Evolutionary conservation across 2,888 invertebrate genomes (phyloP).

Genomic region (Andrena haemorrhoa): DNA sequence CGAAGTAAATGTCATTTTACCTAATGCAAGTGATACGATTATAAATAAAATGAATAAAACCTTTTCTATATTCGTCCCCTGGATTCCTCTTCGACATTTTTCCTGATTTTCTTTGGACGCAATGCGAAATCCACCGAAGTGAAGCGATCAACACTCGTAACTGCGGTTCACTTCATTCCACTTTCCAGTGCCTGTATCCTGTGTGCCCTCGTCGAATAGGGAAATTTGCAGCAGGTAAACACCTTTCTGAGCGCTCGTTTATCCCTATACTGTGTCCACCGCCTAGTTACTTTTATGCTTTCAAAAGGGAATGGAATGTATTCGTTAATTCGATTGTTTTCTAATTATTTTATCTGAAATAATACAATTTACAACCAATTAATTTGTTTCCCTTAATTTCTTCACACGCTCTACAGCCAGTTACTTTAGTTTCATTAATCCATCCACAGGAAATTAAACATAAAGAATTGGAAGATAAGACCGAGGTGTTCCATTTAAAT

Average conservation of each 20-base stretch:
- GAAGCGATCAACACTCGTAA: constrained; percentile 73
- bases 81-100: constrained; percentile 79
- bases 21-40: constrained; percentile 94
- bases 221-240: constrained; percentile 16
- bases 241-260: neutral
- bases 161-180: constrained; percentile 51
- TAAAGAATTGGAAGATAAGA: too few relatives aligned
- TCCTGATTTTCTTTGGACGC: constrained; percentile 61
- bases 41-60: constrained; percentile 78
- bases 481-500: too few relatives aligned
- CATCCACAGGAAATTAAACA: too few relatives aligned
- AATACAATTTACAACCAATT: neutral
- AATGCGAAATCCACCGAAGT: constrained; percentile 60
- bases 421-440: too few relatives aligned
- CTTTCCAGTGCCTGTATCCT: neutral
- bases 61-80: constrained; percentile 82
- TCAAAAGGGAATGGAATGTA: neutral
- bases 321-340: neutral
- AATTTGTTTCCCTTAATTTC: too few relatives aligned
- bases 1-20: constrained; percentile 93
- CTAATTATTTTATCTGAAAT: neutral
- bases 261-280: constrained; percentile 1
- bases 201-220: constrained; percentile 15
- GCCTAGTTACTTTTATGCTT: constrained; percentile 13
- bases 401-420: too few relatives aligned